These are phyloP conservation scores for Pseudomyrmex dendroicus DNA, from an alignment of 1,140 invertebrate genomes.

Conservation along the genomic window DNA sequence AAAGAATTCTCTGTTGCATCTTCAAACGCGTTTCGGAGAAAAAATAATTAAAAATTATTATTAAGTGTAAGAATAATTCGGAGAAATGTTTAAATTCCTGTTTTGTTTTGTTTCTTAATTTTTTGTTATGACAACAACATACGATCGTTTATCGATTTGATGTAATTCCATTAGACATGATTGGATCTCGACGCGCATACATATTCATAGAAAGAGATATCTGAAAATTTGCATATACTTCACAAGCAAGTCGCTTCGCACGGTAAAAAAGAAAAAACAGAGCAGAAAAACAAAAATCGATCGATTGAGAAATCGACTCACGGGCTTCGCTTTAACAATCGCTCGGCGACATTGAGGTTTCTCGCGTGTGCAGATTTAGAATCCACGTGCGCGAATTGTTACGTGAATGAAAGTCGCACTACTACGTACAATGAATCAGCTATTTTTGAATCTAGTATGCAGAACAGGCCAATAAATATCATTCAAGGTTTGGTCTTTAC, in stretches of 20 bases:
- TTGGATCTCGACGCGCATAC: no score
- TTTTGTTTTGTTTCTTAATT: no score
- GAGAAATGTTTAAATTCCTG: no score
- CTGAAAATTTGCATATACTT: conserved; percentile 37
- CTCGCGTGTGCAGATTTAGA: conserved; percentile 51
- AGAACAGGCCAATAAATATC: conserved; percentile 71
- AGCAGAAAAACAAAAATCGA: not conserved
- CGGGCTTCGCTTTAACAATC: conserved; percentile 38
- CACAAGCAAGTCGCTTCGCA: no score
- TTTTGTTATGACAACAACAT: no score
- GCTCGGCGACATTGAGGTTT: conserved; percentile 41
- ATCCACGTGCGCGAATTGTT: conserved; percentile 48
- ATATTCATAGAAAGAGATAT: not conserved
- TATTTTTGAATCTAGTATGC: conserved; percentile 70
- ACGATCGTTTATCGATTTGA: no score
- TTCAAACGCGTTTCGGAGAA: no score
- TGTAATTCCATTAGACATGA: no score
- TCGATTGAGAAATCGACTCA: not conserved
- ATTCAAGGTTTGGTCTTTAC: conserved; percentile 66
- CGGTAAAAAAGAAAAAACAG: no score
- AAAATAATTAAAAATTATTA: no score
- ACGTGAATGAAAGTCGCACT: conserved; percentile 63
- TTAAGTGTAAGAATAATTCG: no score
- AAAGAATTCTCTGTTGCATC: no score
- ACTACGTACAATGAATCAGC: conserved; percentile 69